Evolutionary conservation across 2,797 vertebrate genomes (phyloP).

Genomic region (Coregonus ussuriensis): DNA sequence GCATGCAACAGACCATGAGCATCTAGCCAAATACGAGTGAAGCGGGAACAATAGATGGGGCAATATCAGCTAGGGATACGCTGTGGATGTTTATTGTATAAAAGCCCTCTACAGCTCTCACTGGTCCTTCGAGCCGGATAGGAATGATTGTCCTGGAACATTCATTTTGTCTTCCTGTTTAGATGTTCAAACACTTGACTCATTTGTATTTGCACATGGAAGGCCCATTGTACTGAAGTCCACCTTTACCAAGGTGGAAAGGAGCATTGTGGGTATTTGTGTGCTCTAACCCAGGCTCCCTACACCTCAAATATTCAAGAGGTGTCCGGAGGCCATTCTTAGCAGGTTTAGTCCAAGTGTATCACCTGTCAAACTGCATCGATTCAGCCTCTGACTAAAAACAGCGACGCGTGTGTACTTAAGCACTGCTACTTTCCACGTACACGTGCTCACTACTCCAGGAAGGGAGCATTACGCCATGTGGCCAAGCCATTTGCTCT

Average conservation of each 20-base stretch:
- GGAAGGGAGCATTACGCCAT: conserved; percentile 16
- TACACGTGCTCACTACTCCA: conserved; percentile 16
- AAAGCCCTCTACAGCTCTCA: background rate
- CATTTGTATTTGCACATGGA: background rate
- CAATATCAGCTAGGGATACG: background rate
- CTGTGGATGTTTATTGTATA: background rate
- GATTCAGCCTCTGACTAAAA: conserved; percentile 51
- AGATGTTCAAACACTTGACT: background rate
- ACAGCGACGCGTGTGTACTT: conserved; percentile 29
- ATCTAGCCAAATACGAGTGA: background rate
- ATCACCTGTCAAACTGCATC: conserved; percentile 50
- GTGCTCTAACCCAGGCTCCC: background rate
- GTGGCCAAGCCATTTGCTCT: conserved; percentile 51
- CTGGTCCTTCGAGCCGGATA: background rate
- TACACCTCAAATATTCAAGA: conserved; percentile 30
- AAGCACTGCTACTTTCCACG: conserved; percentile 39
- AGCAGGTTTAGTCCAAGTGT: conserved; percentile 29
- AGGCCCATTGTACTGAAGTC: background rate
- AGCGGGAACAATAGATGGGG: background rate
- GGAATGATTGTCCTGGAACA: background rate
- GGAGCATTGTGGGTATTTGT: background rate
- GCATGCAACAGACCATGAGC: background rate
- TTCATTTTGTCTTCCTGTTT: background rate
- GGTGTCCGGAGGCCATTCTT: conserved; percentile 22
- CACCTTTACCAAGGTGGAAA: background rate